Evolutionary conservation across 64 coral and sea anemone species (phyloP).

Genomic region (Stichodactyla helianthus): DNA sequence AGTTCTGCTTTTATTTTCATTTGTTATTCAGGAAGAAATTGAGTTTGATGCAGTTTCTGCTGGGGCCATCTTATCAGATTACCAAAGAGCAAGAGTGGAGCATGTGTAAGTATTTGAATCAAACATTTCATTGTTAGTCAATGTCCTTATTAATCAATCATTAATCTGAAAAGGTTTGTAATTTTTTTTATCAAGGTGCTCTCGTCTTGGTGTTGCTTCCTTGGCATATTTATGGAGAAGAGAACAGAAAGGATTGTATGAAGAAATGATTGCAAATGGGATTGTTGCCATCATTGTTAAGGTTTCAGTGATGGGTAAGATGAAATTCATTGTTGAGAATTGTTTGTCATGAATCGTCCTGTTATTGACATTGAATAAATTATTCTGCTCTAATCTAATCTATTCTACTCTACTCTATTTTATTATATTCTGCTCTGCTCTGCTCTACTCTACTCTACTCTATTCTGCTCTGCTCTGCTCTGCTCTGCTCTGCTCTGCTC

Average conservation of each 20-base stretch:
- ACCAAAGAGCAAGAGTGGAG: conserved; percentile 87
- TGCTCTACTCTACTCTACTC: too few species aligned
- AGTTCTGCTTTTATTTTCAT: background rate
- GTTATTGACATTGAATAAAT: too few species aligned
- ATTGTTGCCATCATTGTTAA: conserved; percentile 85
- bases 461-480: too few species aligned
- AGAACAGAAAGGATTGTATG: conserved; percentile 66
- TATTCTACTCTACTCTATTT: too few species aligned
- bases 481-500: too few species aligned
- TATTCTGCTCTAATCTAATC: too few species aligned
- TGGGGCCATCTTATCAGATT: conserved; percentile 92
- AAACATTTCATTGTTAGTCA: background rate
- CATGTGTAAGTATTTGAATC: conserved; percentile 74
- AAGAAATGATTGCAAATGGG: conserved; percentile 89
- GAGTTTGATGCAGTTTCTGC: conserved; percentile 82
- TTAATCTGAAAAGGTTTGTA: background rate
- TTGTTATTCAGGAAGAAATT: conserved; percentile 31
- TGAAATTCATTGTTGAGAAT: background rate
- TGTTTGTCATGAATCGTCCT: too few species aligned
- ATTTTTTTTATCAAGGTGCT: conserved; percentile 37
- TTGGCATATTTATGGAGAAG: conserved; percentile 91
- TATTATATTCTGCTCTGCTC: too few species aligned
- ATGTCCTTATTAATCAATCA: too few species aligned
- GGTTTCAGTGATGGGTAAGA: conserved; percentile 88
- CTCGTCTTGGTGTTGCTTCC: conserved; percentile 66